phyloP scores from a whole-genome alignment of 2,797 vertebrate genomes.

The Serranus cabrilla region DNA sequence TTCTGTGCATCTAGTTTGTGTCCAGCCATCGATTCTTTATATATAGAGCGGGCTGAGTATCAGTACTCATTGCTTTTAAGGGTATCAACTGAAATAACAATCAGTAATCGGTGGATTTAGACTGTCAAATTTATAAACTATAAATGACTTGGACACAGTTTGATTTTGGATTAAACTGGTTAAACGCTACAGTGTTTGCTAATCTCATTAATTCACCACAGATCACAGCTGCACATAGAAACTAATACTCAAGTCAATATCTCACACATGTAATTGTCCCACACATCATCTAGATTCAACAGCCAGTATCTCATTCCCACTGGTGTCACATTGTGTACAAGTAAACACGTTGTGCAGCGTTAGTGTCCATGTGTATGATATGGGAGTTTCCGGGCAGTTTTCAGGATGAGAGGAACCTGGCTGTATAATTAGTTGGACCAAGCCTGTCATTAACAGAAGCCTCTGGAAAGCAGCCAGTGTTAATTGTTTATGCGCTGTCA shows the following conservation, averaged over 20 bases:
- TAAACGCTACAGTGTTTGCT: conserved; percentile 6
- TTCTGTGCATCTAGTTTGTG: not conserved
- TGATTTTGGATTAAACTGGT: conserved; percentile 14
- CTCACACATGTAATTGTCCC: not conserved
- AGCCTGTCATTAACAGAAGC: conserved; percentile 75
- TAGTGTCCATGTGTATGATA: conserved; percentile 44
- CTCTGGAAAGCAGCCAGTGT: conserved; percentile 75
- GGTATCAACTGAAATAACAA: too few relatives aligned
- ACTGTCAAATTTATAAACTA: not conserved
- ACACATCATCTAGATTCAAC: not conserved
- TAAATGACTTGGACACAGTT: conserved; percentile 8
- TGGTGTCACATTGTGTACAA: conserved; percentile 18
- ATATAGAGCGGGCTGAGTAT: too few relatives aligned
- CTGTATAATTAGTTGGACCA: conserved; percentile 78
- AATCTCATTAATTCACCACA: conserved; percentile 12
- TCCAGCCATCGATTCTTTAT: not conserved
- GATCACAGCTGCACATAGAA: conserved; percentile 29
- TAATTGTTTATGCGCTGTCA: conserved; percentile 85
- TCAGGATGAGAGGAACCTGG: conserved; percentile 67
- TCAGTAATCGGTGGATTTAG: too few relatives aligned
- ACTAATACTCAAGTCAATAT: not conserved
- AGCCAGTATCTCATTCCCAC: not conserved
- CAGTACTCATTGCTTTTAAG: too few relatives aligned
- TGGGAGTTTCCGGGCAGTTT: conserved; percentile 65
- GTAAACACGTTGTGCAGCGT: conserved; percentile 42